A percentile compares a stretch with the other conserved stretches of the same genome.
Conservation (phyloP, 2,797 vertebrate species). For the Alcedo atthis region DNA sequence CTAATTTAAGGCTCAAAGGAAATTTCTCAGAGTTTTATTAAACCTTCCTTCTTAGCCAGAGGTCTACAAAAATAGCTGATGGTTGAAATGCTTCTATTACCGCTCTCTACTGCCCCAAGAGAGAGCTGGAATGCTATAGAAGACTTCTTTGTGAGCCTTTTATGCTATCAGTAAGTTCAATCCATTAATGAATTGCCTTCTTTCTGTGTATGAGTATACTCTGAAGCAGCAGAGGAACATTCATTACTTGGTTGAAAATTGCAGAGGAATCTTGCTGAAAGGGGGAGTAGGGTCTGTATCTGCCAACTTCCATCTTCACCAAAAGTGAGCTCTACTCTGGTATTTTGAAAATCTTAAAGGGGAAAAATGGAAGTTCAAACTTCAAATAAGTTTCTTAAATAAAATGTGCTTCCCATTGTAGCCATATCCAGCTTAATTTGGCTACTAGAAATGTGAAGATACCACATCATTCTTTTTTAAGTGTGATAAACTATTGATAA, state of each 20-base stretch:
- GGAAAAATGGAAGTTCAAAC: neutral
- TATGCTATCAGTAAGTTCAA: neutral
- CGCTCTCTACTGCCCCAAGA: neutral
- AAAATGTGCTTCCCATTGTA: neutral
- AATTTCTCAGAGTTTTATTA: constrained; percentile 2
- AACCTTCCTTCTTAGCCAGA: neutral
- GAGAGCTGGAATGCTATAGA: neutral
- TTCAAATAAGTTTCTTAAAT: neutral
- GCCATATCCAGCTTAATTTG: neutral
- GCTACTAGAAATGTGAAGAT: neutral
- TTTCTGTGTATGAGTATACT: neutral
- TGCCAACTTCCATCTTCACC: neutral
- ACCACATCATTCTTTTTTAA: neutral
- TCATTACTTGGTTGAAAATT: neutral
- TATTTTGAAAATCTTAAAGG: constrained; percentile 7
- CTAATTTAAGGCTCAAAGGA: neutral
- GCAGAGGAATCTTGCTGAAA: neutral
- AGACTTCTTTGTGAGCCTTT: neutral
- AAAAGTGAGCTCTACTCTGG: neutral
- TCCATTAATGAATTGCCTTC: neutral
- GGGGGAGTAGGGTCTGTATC: neutral
- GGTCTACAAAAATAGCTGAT: neutral
- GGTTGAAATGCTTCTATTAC: neutral
- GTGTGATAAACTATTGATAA: neutral
- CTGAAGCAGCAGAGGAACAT: neutral